Evolutionary conservation across 1,140 invertebrate species (phyloP), one percentile per base, ranked within the genome.

Genomic region (Drosophila sproati): DNA sequence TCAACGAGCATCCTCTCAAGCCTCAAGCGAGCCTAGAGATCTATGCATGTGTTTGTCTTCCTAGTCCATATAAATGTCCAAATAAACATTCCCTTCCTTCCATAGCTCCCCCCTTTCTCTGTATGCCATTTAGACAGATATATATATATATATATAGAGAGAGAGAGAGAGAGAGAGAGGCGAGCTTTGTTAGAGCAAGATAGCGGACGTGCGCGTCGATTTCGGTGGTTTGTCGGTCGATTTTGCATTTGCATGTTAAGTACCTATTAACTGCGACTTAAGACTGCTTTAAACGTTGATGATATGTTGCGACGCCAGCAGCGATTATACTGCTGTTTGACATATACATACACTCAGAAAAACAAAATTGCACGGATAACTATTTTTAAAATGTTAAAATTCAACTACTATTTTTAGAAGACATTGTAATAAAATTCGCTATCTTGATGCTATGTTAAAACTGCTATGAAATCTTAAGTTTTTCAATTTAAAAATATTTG

Each of bases 201-300:
- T 29, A 73, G 64, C 57, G 50, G 4, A 35, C 37, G 67, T n/a
- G 39, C 39, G 59, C 59, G 79, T 82, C 79, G 82, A 73, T 81
- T 81, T 69, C 73, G 64, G 67, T 62, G 79, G 79, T 73, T 82
- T 41, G 60, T 82, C 63, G 80, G 71, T 77, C 82, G 76, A 83
- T 83, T 83, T 77, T 77, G 68, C 78, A 86, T 85, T 78, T 86
- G 82, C 82, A 85, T 86, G 82, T 77, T 85, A 85, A 85, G 82
- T 81, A 86, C 73, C 82, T 80, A 86, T 80, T 85, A 80, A 86
- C 80, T 52, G 74, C 66, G 77, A 75, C 74, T 85, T 85, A 78
- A 85, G 70, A 74, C 73, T 78, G 82, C 80, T 85, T 85, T 80
- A 74, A 85, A 75, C 74, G 69, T 67, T 70, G 73, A 64, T 70